Evolutionary conservation across 2,888 invertebrate species (phyloP), one percentile per base, ranked within the genome.

Genomic region (Miltochrista miniata): DNA sequence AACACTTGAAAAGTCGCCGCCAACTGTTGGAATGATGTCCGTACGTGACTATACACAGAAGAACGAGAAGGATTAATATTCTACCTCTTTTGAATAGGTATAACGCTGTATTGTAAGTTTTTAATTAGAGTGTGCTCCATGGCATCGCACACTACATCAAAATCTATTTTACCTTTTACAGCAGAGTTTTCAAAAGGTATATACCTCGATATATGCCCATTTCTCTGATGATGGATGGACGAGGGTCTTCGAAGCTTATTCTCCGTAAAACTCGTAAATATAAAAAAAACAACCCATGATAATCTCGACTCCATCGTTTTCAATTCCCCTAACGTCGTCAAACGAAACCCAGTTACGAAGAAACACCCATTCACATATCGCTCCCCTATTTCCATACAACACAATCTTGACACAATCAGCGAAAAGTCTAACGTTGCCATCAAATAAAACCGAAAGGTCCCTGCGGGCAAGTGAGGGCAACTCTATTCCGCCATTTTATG

Each of bases 331-430:
- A 30, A 41, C 38, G 34, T 52, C 39, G 14, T 5, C 33, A 37
- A 43, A 56, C 29, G 31, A 48, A 55, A 31, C 8, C 47, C 40
- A 44, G 30, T 46, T 45, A 30, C 41, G 52, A 54, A 24, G 5
- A 24, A 37, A 31, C 36, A 52, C 53, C 54, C 41, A 59, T 39
- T 41, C 45, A 38, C 47, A 57, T 48, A 34, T 50, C 51, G 54
- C 35, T 41, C 38, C 47, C 44, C 47, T 44, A 65, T 66, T 59
- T 56, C 63, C 63, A 63, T 66, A 61, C 51, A 1, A 30, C 56
- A 47, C 61, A 65, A 65, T 65, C 58, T 65, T 58, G 61, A 54
- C 63, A 42, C 66, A 63, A 66, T 66, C 65, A 66, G 63, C 66
- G 54, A 59, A 61, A 65, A 66, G 44, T 49, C 61, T 49, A 56